A percentile compares a stretch with the other conserved stretches of the same genome.
These are phyloP conservation scores for Aporrectodea caliginosa DNA, from an alignment of 1,140 invertebrate genomes.

Conservation along the genomic window DNA sequence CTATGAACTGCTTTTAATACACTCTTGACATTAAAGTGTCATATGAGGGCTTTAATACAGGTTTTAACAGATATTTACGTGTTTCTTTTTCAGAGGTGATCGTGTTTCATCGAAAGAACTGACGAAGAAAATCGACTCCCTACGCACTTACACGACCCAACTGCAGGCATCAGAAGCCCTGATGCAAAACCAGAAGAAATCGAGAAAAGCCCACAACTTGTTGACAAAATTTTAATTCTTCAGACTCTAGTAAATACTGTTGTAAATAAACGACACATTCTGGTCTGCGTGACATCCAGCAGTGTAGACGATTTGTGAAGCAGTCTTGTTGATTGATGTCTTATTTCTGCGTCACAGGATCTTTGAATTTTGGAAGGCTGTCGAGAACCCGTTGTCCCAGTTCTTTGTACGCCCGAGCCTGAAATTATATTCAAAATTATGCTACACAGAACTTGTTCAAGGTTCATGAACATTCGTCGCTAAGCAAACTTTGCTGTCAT, in stretches of 20 bases:
- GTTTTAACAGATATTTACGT: too few relatives aligned
- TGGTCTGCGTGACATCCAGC: too few relatives aligned
- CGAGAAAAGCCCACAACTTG: background rate
- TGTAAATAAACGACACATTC: background rate
- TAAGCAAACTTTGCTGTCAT: too few relatives aligned
- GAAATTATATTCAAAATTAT: too few relatives aligned
- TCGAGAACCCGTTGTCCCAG: constrained; percentile 39
- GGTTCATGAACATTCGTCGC: too few relatives aligned
- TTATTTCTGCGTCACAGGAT: background rate
- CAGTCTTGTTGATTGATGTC: too few relatives aligned
- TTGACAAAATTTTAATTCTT: background rate
- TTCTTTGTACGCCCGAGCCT: constrained; percentile 40
- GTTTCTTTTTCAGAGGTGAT: background rate
- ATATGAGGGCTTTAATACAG: too few relatives aligned
- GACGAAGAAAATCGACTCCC: background rate
- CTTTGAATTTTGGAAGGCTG: constrained; percentile 15
- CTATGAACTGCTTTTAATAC: too few relatives aligned
- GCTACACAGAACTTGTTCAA: too few relatives aligned
- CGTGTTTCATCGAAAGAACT: background rate
- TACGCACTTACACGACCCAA: background rate
- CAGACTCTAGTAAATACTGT: background rate
- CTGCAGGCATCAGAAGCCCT: background rate
- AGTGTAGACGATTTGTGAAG: too few relatives aligned
- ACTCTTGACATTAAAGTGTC: too few relatives aligned
- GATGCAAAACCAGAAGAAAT: background rate